phyloP scores from a whole-genome alignment of 2,797 vertebrate species.

The Peromyscus aztecus region DNA sequence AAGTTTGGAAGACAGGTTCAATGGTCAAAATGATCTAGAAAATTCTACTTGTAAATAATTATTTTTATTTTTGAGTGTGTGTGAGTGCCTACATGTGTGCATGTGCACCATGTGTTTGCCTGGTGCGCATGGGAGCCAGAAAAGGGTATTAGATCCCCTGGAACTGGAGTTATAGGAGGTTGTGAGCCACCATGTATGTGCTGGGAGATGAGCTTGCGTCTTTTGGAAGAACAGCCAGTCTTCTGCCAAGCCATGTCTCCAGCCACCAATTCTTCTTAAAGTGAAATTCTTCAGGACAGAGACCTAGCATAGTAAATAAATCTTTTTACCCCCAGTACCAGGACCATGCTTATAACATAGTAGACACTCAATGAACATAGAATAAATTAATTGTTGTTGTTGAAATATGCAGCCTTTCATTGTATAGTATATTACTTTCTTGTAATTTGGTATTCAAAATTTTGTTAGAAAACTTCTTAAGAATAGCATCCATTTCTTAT shows the following conservation, averaged over 20 bases:
- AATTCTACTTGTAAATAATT: not conserved
- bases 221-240: not conserved
- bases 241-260: not conserved
- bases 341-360: not conserved
- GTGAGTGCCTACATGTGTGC: not conserved
- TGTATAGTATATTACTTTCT: not conserved
- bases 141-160: not conserved
- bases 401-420: not conserved
- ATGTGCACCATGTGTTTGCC: not conserved
- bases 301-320: not conserved
- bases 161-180: not conserved
- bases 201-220: not conserved
- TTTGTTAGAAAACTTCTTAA: constrained; percentile 16
- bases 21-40: not conserved
- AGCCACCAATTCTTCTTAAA: not conserved
- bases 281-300: not conserved
- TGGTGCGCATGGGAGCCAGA: not conserved
- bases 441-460: constrained; percentile 37
- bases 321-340: not conserved
- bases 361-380: not conserved
- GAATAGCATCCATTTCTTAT: not conserved
- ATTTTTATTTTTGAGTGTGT: not conserved
- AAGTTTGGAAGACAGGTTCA: constrained; percentile 4
- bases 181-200: not conserved
- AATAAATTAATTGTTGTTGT: not conserved